A percentile compares a stretch with the other conserved stretches of the same genome.
Conservation (phyloP, 2,888 invertebrate genomes). For the Nemapogon koenigi region DNA sequence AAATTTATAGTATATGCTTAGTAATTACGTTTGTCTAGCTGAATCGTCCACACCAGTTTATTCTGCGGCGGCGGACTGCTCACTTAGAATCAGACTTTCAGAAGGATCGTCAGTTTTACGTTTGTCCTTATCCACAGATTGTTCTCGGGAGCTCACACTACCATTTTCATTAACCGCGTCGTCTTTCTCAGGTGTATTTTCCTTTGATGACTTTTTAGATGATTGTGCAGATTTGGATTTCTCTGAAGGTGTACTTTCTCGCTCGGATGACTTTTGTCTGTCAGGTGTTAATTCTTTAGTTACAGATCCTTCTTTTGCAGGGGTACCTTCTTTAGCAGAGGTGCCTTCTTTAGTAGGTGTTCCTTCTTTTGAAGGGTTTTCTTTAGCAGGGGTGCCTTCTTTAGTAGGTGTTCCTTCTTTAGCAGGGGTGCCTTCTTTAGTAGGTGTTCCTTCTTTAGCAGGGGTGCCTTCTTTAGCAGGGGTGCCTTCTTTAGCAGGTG, state of each 20-base stretch:
- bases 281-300: slow-evolving; percentile 19
- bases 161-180: slow-evolving; percentile 47
- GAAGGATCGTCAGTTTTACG: slow-evolving; percentile 42
- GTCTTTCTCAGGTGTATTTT: slow-evolving; percentile 33
- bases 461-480: slow-evolving; percentile 20
- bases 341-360: slow-evolving; percentile 14
- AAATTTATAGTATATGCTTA: slow-evolving; percentile 49
- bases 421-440: slow-evolving; percentile 23
- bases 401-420: slow-evolving; percentile 24
- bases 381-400: slow-evolving; percentile 25
- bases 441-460: slow-evolving; percentile 21
- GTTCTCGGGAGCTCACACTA: slow-evolving; percentile 45
- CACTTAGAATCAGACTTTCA: slow-evolving; percentile 48
- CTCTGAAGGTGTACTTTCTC: slow-evolving; percentile 13
- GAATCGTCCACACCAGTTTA: slow-evolving; percentile 40
- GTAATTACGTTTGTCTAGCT: slow-evolving; percentile 50
- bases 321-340: slow-evolving; percentile 23
- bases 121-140: slow-evolving; percentile 41
- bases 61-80: slow-evolving; percentile 42
- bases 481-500: slow-evolving; percentile 14
- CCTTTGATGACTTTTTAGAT: slow-evolving; percentile 33
- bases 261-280: neutral
- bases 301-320: slow-evolving; percentile 16
- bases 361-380: slow-evolving; percentile 13
- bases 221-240: slow-evolving; percentile 20